These are phyloP conservation scores for Pentamera pediparva DNA, from an alignment of 53 echinoderm and acorn worm species.

Conservation along the genomic window DNA sequence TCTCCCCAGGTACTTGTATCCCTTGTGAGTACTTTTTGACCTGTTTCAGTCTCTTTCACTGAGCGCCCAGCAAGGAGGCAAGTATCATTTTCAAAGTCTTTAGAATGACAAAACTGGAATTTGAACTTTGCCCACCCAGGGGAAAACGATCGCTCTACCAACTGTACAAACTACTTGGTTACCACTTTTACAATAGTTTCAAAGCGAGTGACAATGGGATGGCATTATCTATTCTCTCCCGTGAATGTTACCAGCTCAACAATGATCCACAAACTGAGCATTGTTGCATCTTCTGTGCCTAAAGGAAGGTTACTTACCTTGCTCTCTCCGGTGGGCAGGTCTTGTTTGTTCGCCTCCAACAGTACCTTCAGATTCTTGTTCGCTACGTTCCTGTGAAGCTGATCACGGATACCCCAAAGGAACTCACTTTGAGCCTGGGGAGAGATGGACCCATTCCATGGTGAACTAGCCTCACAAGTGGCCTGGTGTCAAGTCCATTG, in stretches of 20 bases:
- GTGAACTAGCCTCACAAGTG: not conserved
- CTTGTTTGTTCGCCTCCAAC: slow-evolving; percentile 63
- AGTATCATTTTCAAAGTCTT: too few species aligned
- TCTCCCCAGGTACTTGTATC: too few species aligned
- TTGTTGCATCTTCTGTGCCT: too few species aligned
- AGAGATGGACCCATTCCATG: not conserved
- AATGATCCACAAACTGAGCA: too few species aligned
- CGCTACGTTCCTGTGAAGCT: slow-evolving; percentile 54
- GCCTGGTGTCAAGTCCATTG: not conserved
- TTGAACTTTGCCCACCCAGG: too few species aligned
- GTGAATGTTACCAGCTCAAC: too few species aligned
- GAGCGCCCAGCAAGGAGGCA: too few species aligned
- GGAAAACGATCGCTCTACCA: not conserved
- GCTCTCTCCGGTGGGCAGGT: slow-evolving; percentile 68
- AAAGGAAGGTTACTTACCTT: slow-evolving; percentile 70
- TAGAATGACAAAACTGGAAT: too few species aligned
- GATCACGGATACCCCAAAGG: slow-evolving; percentile 82
- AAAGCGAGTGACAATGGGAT: too few species aligned
- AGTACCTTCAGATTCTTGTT: slow-evolving; percentile 56
- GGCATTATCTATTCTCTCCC: too few species aligned
- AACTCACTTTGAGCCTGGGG: slow-evolving; percentile 69
- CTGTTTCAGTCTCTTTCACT: too few species aligned
- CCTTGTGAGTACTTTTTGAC: too few species aligned
- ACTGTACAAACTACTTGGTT: not conserved
- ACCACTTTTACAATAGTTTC: not conserved